These are phyloP conservation scores for Sula dactylatra DNA, from an alignment of 2,113 vertebrate species.

Conservation along the genomic window DNA sequence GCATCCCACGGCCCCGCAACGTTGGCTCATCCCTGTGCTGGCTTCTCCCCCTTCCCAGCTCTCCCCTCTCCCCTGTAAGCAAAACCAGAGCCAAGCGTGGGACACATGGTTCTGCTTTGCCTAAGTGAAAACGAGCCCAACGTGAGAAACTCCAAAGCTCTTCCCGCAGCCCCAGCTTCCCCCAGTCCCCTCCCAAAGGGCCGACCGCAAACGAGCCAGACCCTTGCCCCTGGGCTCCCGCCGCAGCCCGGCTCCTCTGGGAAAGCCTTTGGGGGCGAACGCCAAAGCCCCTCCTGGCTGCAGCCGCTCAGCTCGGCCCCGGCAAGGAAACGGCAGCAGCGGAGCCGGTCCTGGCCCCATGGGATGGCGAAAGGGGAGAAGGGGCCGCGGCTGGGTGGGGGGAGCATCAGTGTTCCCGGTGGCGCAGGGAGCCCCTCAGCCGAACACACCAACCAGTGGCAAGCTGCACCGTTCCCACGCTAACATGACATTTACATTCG, in stretches of 20 bases:
- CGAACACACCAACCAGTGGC: background rate
- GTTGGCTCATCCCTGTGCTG: background rate
- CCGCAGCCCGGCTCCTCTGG: background rate
- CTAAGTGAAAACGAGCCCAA: background rate
- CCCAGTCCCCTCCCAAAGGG: background rate
- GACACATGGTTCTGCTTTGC: constrained; percentile 44
- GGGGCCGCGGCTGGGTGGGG: rapidly evolving
- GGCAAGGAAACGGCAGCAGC: rapidly evolving
- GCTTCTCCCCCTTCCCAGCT: background rate
- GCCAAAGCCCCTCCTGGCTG: background rate
- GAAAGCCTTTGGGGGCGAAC: background rate
- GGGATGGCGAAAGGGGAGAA: background rate
- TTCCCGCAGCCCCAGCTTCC: background rate
- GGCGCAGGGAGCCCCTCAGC: background rate
- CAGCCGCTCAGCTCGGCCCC: rapidly evolving
- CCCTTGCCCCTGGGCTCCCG: background rate
- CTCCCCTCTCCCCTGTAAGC: background rate
- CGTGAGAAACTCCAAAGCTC: background rate
- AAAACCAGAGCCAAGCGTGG: background rate
- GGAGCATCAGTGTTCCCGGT: background rate
- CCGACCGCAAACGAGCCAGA: background rate
- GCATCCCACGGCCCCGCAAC: rapidly evolving
- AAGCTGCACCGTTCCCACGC: background rate
- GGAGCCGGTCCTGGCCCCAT: rapidly evolving
- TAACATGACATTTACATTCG: background rate